phyloP scores from a whole-genome alignment of 2,888 invertebrate species.

The Ischnura elegans region DNA sequence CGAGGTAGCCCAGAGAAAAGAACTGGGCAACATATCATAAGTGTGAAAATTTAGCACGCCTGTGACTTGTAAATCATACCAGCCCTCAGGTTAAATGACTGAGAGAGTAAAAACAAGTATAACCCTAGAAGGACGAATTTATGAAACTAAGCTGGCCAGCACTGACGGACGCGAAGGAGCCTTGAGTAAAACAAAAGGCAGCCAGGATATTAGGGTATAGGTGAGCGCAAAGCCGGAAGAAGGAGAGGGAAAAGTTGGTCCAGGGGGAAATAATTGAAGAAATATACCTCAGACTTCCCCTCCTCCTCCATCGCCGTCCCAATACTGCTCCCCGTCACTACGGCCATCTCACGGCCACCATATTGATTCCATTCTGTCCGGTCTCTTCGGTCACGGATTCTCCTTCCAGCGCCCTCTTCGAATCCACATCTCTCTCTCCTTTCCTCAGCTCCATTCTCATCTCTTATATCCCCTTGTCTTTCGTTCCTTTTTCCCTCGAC shows the following conservation, averaged over 20 bases:
- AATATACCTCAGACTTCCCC: not conserved
- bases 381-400: slow-evolving; percentile 44
- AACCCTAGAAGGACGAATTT: too few relatives aligned
- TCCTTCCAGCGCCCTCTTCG: not conserved
- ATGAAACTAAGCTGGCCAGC: too few relatives aligned
- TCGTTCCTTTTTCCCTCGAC: not conserved
- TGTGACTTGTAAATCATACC: too few relatives aligned
- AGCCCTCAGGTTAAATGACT: too few relatives aligned
- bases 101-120: too few relatives aligned
- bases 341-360: slow-evolving; percentile 52
- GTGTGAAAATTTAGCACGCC: too few relatives aligned
- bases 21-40: too few relatives aligned
- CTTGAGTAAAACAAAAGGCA: not conserved
- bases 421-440: not conserved
- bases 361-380: slow-evolving; percentile 63
- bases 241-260: not conserved
- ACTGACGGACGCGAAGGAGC: not conserved
- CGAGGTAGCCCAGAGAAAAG: too few relatives aligned
- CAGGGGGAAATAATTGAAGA: not conserved
- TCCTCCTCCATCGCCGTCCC: not conserved
- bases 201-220: not conserved
- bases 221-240: not conserved
- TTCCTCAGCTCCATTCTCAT: not conserved
- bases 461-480: not conserved
- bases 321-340: not conserved